These are phyloP conservation scores for Cantharis rustica DNA, from an alignment of 2,888 invertebrate genomes.

Conservation along the genomic window DNA sequence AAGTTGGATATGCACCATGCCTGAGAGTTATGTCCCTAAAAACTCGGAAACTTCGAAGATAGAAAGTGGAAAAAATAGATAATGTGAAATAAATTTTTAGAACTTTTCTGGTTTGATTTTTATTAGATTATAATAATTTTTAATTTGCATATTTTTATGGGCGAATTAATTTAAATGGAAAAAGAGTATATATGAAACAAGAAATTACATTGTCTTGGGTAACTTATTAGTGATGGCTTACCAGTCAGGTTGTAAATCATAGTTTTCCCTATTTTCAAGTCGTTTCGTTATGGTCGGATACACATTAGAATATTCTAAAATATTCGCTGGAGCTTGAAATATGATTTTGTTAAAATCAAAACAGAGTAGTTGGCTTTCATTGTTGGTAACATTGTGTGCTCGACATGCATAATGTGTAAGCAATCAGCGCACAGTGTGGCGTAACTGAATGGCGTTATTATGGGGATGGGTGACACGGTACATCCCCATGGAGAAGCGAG, in stretches of 20 bases:
- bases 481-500: conserved; percentile 26
- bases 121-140: conserved; percentile 54
- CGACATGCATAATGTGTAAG: conserved; percentile 58
- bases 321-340: conserved; percentile 40
- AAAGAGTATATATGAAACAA: not conserved
- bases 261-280: conserved; percentile 35
- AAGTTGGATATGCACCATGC: conserved; percentile 58
- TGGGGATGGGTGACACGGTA: conserved; percentile 29
- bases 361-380: conserved; percentile 39
- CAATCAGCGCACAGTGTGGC: conserved; percentile 49
- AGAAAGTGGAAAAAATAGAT: conserved; percentile 56
- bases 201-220: not conserved
- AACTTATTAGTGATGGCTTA: not conserved
- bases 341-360: conserved; percentile 40
- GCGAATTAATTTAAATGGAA: not conserved
- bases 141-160: conserved; percentile 15
- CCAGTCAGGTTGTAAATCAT: conserved; percentile 27
- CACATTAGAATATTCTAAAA: conserved; percentile 39
- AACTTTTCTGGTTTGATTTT: conserved; percentile 53
- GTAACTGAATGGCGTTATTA: conserved; percentile 44
- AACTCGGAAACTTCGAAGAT: conserved; percentile 50
- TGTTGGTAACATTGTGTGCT: conserved; percentile 44
- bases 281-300: conserved; percentile 39
- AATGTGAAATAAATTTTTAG: conserved; percentile 58
- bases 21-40: conserved; percentile 54